These are phyloP conservation scores for Drosophila ochracea DNA, from an alignment of 2,888 invertebrate genomes.

Conservation along the genomic window DNA sequence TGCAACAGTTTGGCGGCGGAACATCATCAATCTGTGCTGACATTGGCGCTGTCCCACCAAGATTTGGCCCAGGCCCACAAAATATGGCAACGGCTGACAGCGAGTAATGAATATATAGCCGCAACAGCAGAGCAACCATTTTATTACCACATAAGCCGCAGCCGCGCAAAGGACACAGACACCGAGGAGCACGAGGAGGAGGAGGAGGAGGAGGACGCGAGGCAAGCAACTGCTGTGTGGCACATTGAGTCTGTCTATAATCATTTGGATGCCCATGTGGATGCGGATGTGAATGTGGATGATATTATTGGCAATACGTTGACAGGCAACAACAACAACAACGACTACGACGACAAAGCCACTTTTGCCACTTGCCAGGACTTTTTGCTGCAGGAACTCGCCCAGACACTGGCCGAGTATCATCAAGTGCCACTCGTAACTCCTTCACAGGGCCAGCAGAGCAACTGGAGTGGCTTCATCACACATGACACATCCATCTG, in stretches of 20 bases:
- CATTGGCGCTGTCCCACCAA: conserved; percentile 83
- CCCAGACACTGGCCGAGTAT: conserved; percentile 38
- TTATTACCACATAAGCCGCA: conserved; percentile 67
- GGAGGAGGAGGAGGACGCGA: neutral
- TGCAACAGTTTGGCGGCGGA: conserved; percentile 8
- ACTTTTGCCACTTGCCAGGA: conserved; percentile 67
- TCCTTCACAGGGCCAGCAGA: conserved; percentile 10
- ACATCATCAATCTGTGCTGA: conserved; percentile 81
- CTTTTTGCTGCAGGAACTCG: conserved; percentile 66
- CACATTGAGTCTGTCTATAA: conserved; percentile 69
- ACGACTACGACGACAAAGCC: conserved; percentile 2
- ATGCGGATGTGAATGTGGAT: conserved; percentile 38
- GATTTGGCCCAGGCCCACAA: conserved; percentile 80
- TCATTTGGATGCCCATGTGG: conserved; percentile 54
- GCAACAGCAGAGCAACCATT: conserved; percentile 56
- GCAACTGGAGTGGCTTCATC: conserved; percentile 9
- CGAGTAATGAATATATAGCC: conserved; percentile 78
- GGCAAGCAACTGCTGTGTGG: conserved; percentile 42
- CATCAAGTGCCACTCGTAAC: conserved; percentile 25
- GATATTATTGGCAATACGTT: conserved; percentile 52
- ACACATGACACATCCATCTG: conserved; percentile 20
- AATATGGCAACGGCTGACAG: conserved; percentile 74
- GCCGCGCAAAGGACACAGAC: conserved; percentile 8
- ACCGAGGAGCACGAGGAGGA: neutral
- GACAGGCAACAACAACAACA: conserved; percentile 39